Evolutionary conservation across 2,797 vertebrate species (phyloP), one percentile per base, ranked within the genome.

Genomic region (Acipenser ruthenus): DNA sequence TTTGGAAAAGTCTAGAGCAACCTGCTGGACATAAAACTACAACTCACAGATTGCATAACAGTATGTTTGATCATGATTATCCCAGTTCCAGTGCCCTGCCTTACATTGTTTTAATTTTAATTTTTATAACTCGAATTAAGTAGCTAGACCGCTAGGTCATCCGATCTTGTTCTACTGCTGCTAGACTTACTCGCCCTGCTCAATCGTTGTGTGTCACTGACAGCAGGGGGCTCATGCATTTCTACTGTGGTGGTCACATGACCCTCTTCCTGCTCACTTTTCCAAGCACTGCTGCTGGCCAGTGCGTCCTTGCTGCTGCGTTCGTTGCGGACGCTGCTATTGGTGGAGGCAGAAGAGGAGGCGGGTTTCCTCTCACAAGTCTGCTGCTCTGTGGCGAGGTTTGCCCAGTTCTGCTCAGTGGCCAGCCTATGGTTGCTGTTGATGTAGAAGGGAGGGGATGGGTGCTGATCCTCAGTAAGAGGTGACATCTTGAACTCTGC

Each of bases 121-220:
- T 49, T 50, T 23, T 50, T 60, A 37, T 67, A 56, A 49, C 65
- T 59, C 56, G 47, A 8, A 10, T 6, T 8, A 65, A 52, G 50
- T 18, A 15, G 75, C 79, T 93, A 97, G 86, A 96, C 87, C 2
- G 91, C 87, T 80, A 97, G 86, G 86, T 95, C 93, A 0, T 91
- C 89, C 0, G 87, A 91, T 74, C 92, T 88, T 77, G 91, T 89
- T 74, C 92, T 84, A 70, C 84, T 75, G 37, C 88, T 78, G 80
- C 90, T 86, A 7, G 83, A 81, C 84, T 85, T 93, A 77, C 88
- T 89, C 79, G 87, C 86, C 77, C 88, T 87, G 79, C 88, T 90
- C 60, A 89, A 69, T 77, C 87, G 86, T 49, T 86, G 85, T 1
- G 82, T 71, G 70, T 93, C 89, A 1, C 78, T 62, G 0, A 79